Evolutionary conservation across 2,797 vertebrate genomes (phyloP).

Genomic region (Epinephelus awoara): DNA sequence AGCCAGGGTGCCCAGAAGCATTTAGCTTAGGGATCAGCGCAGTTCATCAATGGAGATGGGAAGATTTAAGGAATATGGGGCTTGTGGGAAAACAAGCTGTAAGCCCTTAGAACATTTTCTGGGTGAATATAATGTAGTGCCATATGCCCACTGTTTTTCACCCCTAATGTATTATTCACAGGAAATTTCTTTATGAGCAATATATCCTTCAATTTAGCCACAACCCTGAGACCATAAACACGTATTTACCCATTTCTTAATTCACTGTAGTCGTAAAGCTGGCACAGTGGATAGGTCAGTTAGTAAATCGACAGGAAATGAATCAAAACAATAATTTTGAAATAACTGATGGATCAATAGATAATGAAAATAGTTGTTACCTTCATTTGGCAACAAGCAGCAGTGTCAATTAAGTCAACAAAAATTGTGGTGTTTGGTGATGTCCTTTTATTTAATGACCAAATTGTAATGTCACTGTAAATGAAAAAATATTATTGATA

Average conservation of each 20-base stretch:
- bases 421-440: no score
- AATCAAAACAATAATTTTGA: background rate
- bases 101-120: slow-evolving; percentile 13
- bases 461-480: no score
- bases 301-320: background rate
- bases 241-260: background rate
- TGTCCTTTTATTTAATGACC: no score
- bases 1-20: slow-evolving; percentile 38
- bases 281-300: background rate
- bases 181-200: background rate
- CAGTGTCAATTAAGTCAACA: no score
- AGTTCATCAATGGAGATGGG: slow-evolving; percentile 53
- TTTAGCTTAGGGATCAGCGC: slow-evolving; percentile 47
- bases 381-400: no score
- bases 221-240: accelerated
- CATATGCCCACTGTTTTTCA: background rate
- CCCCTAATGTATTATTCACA: background rate
- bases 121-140: background rate
- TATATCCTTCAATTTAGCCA: background rate
- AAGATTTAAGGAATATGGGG: slow-evolving; percentile 43
- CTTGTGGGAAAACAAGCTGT: slow-evolving; percentile 41
- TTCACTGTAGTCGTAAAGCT: background rate
- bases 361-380: no score
- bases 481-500: no score
- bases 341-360: background rate